Evolutionary conservation across 2,797 vertebrate genomes (phyloP), one percentile per base, ranked within the genome.

Genomic region (Erethizon dorsatum): DNA sequence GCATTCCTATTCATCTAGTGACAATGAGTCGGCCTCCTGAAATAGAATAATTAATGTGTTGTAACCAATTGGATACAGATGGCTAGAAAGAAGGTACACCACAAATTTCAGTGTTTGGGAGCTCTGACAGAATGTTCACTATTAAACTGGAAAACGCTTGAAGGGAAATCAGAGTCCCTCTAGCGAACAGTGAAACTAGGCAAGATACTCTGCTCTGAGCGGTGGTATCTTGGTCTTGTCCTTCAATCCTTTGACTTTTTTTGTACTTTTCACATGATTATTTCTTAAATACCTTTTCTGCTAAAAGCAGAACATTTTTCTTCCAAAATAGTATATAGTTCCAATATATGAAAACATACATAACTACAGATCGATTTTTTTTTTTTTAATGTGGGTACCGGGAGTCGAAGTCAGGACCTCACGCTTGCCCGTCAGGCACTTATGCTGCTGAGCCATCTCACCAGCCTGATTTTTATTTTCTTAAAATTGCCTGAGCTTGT

Each of bases 401-500:
- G 37, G 37, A 41, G 37, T 41, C 37, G 37, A 41, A 41, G 37
- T 41, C 37, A 41, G 37, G 37, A 41, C 37, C 37, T 41, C 37
- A 41, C 37, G 37, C 37, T 41, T 41, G 37, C 37, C 37, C 37
- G 37, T 41, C 37, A 41, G 37, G 37, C 37, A 41, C 37, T 41
- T 41, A 41, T 41, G 37, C 37, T 41, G 37, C 37, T 41, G 37
- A 41, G 37, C 37, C 37, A 41, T 41, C 37, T 41, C 37, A 41
- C 37, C 37, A 41, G 37, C 37, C 37, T 57, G 56, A 69, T 87
- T 91, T 80, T 85, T 89, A 87, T 84, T 90, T 83, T 89, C 89
- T 91, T 91, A 67, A 73, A 71, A 45, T 88, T 75, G 77, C 71
- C 71, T 83, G 63, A 80, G 47, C 37, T 85, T 97, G 18, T 90